Base-by-base conservation (phyloP, 2,888 invertebrate species). In the Phalera bucephala region DNA sequence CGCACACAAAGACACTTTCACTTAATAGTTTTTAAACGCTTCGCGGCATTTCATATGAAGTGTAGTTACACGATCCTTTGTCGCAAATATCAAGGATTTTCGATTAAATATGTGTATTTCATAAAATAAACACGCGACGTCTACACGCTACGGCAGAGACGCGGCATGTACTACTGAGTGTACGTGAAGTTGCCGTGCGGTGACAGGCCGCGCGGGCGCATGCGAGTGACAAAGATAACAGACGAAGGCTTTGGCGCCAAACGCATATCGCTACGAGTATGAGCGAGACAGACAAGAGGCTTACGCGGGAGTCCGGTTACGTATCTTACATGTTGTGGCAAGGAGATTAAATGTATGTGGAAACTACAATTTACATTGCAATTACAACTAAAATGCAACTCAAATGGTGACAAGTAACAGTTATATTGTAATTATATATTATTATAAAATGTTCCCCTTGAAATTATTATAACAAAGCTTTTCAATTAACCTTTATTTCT, bases 221-320 rank as follows among this genome's bases (percentile, higher is more conserved):
- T 46, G 61, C 54, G 77, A 46, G 66, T 43, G 81, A 88, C 66
- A 75, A 72, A 75, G 85, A 88, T 57, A 69, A 66, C 57, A 46
- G 40, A 58, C 52, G 64, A 64, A 87, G 88, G 87, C 86, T 86
- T 69, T 72, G 73, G 78, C 78, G 84, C 80, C 70, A 54, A 56
- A 41, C 47, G 51, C 39, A 45, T 33, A 19, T 17, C 19, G 25
- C 17, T 25, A 32, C 23, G 40, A 34, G 86, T 66, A 79, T 55
- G 73, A 88, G 71, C 45, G 80, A 60, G 86, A 85, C 45, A 30
- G 46, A 40, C 27, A 40, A 73, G 76, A 78, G 76, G 82, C 82
- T 79, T 75, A 64, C 70, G 78, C 80, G 78, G 83, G 85, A 82
- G 83, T 83, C 83, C 82, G 84, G 87, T 80, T 84, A 83, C 74